phyloP scores from a whole-genome alignment of 1,140 invertebrate genomes.

The Drosophila arizonae region DNA sequence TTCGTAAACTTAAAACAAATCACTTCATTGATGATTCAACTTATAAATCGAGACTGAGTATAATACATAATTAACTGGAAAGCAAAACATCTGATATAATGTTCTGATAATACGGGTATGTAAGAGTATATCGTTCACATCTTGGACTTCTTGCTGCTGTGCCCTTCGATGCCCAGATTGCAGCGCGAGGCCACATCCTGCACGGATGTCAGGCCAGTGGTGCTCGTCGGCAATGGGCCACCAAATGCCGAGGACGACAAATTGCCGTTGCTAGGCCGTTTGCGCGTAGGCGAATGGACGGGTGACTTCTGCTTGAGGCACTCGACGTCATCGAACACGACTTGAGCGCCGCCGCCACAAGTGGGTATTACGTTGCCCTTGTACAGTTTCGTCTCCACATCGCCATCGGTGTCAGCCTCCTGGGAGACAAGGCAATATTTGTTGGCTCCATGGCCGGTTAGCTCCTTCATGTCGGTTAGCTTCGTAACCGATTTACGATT shows the following conservation, averaged over 20 bases:
- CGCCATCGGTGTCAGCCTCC: conserved; percentile 94
- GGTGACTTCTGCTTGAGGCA: conserved; percentile 93
- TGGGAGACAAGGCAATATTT: conserved; percentile 97
- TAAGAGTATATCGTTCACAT: conserved; percentile 36
- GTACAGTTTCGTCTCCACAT: conserved; percentile 95
- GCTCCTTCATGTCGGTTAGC: conserved; percentile 88
- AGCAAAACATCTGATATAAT: conserved; percentile 20
- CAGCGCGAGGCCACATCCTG: conserved; percentile 74
- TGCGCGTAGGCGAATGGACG: conserved; percentile 78
- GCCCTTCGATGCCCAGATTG: conserved; percentile 79
- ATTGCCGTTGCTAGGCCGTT: conserved; percentile 72
- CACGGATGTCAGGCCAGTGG: conserved; percentile 43
- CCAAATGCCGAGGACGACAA: conserved; percentile 56
- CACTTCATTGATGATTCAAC: conserved; percentile 44
- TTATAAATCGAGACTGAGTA: conserved; percentile 24
- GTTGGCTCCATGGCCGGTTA: conserved; percentile 88
- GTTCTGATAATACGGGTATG: background rate
- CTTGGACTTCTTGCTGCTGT: conserved; percentile 78
- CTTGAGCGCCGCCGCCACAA: conserved; percentile 95
- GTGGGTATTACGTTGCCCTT: conserved; percentile 98
- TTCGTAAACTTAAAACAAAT: conserved; percentile 40
- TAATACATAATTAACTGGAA: conserved; percentile 31
- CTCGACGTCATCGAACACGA: conserved; percentile 98
- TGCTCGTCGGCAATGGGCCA: conserved; percentile 49
- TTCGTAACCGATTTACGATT: conserved; percentile 93